Conservation (phyloP, 2,797 vertebrate species). For the Stomatorhinus walkeri region DNA sequence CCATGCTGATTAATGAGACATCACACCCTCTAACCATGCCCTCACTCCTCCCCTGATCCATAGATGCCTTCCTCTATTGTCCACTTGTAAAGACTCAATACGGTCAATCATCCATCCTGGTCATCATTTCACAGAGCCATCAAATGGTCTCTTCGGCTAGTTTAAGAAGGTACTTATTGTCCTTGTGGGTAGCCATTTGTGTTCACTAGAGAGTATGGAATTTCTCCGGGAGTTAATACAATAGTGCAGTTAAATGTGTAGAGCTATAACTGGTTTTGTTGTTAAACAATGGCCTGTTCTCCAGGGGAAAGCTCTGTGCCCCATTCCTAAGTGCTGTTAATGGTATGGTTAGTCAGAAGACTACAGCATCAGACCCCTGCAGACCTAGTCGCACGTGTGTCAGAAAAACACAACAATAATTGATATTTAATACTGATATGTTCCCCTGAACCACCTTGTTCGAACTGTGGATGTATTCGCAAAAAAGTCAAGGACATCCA, state of each 20-base stretch:
- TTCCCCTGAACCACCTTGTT: background rate
- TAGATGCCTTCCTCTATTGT: slow-evolving; percentile 28
- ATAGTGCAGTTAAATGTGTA: background rate
- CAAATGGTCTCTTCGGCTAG: background rate
- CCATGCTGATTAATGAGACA: slow-evolving; percentile 52
- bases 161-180: background rate
- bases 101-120: background rate
- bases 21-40: slow-evolving; percentile 39
- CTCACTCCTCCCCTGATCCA: slow-evolving; percentile 39
- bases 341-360: slow-evolving; percentile 20
- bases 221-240: background rate
- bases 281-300: slow-evolving; percentile 23
- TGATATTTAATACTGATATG: background rate
- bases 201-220: background rate
- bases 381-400: background rate
- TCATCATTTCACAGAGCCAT: background rate
- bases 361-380: background rate
- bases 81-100: slow-evolving; percentile 37
- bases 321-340: slow-evolving; percentile 21
- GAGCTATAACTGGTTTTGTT: background rate
- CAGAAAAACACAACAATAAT: background rate
- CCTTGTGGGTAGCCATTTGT: background rate
- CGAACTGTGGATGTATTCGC: background rate
- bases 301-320: slow-evolving; percentile 24
- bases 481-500: slow-evolving; percentile 51